Base-by-base conservation (phyloP, 2,888 invertebrate species). In the Melanophora roralis region DNA sequence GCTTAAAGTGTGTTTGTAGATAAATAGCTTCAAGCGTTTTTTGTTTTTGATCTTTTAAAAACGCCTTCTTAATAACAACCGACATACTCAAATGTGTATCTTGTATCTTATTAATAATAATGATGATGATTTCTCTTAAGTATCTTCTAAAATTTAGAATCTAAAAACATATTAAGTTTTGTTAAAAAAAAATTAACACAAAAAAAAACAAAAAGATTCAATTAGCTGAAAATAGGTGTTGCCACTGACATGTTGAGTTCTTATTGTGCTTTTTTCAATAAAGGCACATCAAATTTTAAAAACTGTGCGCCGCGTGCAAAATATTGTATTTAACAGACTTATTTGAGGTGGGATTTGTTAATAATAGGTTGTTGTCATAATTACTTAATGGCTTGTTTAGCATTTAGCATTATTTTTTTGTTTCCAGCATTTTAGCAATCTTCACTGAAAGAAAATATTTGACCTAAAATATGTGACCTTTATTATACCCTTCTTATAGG, bases 21-120 rank as follows among this genome's bases (percentile, higher is more conserved):
- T n/a, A 77, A 77, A 77, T 65, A 77, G 76, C 76, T 57, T 36
- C 0, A 71, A 71, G 76, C 64, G 2, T 32, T 71, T 77, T 68
- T 64, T 19, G n/a, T 49, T 49, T 64, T 19, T 34, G 38, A 38
- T n/a, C n/a, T 49, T 62, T 21, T 6, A 57, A 65, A 2, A 36
- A 68, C 69, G 64, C 69, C 76, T 49, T 69, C 76, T 57, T 76
- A 59, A 74, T 67, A 71, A 38, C 1, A 49, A 23, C 60, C 1
- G 14, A 36, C 23, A 36, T 12, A 65, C 64, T 38, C 1, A 40
- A 16, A 62, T 45, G 38, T 16, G 5, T 55, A 36, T 21, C 19
- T 64, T 67, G 34, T 59, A 23, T 59, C 59, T 67, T 40, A 59
- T 40, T 45, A 34, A 59, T 74, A 65, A 74, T 67, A 40, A n/a